These are phyloP conservation scores for Mobula birostris DNA, from an alignment of 2,113 vertebrate genomes.

Conservation along the genomic window DNA sequence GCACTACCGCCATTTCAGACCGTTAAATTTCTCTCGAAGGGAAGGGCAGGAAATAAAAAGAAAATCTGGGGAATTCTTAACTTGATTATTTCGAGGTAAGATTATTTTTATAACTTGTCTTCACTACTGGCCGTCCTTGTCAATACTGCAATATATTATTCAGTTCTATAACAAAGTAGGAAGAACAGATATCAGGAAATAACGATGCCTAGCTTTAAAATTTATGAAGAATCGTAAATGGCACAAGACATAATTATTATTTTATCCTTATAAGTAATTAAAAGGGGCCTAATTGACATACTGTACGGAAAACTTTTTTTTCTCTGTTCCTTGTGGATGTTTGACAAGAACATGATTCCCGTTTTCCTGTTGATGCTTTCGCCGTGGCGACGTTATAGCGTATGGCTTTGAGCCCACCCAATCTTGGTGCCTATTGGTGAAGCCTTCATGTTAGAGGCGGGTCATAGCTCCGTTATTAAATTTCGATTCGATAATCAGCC, in stretches of 20 bases:
- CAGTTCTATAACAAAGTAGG: not conserved
- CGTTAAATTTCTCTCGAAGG: not conserved
- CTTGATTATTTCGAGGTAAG: not conserved
- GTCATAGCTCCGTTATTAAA: no score
- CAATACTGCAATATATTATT: no score
- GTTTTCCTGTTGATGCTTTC: not conserved
- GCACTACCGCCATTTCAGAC: slow-evolving; percentile 1
- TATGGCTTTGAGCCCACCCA: not conserved
- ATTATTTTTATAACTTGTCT: not conserved
- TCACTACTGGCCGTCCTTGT: not conserved
- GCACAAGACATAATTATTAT: not conserved
- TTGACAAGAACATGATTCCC: not conserved
- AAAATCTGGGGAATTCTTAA: not conserved
- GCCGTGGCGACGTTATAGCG: not conserved
- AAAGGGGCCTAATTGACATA: not conserved
- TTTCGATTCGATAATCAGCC: not conserved
- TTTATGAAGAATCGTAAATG: not conserved
- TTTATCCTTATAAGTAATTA: not conserved
- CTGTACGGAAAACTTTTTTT: not conserved
- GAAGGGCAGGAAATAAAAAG: not conserved
- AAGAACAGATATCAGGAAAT: not conserved
- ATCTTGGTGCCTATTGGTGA: not conserved
- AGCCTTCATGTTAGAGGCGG: not conserved
- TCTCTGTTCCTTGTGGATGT: not conserved
- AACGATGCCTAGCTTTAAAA: not conserved